These are phyloP conservation scores for Aphodius granarius DNA, from an alignment of 2,888 invertebrate genomes.

Conservation along the genomic window DNA sequence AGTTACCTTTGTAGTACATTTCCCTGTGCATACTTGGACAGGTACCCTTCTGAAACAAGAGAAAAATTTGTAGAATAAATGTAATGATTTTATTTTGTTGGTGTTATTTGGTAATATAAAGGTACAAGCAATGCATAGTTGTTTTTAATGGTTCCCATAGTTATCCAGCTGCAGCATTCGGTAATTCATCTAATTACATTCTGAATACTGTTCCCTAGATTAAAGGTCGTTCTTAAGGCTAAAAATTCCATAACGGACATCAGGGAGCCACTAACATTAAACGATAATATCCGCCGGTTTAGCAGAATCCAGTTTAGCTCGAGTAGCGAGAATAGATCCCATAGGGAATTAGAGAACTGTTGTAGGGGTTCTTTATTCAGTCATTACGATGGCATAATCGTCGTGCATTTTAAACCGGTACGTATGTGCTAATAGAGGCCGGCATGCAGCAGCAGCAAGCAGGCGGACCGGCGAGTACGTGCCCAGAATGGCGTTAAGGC, in stretches of 20 bases:
- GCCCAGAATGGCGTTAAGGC: conserved; percentile 41
- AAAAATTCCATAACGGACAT: neutral
- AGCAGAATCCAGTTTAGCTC: neutral
- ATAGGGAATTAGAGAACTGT: neutral
- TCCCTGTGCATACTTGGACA: conserved; percentile 90
- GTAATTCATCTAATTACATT: too few relatives aligned
- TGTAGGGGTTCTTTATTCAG: neutral
- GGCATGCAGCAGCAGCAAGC: neutral
- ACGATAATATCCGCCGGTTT: neutral
- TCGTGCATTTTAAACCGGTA: neutral
- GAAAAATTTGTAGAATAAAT: conserved; percentile 9
- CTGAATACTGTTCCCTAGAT: too few relatives aligned
- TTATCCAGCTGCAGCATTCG: too few relatives aligned
- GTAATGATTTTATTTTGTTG: neutral
- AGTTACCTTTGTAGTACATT: conserved; percentile 82
- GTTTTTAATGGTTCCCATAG: too few relatives aligned
- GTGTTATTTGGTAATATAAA: too few relatives aligned
- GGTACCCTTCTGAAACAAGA: conserved; percentile 63
- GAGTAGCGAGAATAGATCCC: neutral
- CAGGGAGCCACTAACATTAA: neutral
- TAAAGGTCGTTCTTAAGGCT: neutral
- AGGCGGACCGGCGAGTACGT: conserved; percentile 38
- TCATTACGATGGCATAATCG: neutral
- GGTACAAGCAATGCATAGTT: too few relatives aligned
- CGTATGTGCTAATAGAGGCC: neutral